phyloP scores from a whole-genome alignment of 2,888 invertebrate genomes.

The Hirtodrosophila confusa region DNA sequence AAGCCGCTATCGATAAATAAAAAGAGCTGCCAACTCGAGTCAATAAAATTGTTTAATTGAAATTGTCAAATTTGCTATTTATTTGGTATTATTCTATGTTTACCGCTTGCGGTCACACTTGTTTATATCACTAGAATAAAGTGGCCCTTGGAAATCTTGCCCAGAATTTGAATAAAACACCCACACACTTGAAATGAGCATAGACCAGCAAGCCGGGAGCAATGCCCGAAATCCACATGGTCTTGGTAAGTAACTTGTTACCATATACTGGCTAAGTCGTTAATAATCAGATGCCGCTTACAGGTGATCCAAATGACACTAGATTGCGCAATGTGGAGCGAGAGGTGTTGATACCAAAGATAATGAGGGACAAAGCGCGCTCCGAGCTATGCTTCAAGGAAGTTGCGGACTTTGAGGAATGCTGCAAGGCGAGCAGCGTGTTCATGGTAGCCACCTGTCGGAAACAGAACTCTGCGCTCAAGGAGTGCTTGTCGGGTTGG shows the following conservation, averaged over 20 bases:
- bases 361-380: constrained; percentile 93
- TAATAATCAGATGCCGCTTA: neutral
- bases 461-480: constrained; percentile 88
- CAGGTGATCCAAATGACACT: constrained; percentile 86
- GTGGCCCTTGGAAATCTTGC: constrained; percentile 2
- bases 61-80: no score
- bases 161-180: constrained; percentile 3
- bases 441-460: constrained; percentile 91
- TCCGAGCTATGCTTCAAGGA: constrained; percentile 90
- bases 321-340: constrained; percentile 93
- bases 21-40: constrained; percentile 17
- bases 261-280: accelerated
- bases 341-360: constrained; percentile 94
- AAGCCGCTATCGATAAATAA: constrained; percentile 1
- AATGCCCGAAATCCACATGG: constrained; percentile 81
- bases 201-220: constrained; percentile 17
- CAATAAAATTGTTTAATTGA: neutral
- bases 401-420: constrained; percentile 89
- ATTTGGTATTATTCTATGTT: neutral
- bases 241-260: constrained; percentile 62
- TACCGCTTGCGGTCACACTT: constrained; percentile 2
- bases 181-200: constrained; percentile 49
- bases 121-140: constrained; percentile 24
- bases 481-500: constrained; percentile 90
- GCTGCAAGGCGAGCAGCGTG: constrained; percentile 89